phyloP scores from a whole-genome alignment of 2,797 vertebrate genomes.

The Dipus sagitta region DNA sequence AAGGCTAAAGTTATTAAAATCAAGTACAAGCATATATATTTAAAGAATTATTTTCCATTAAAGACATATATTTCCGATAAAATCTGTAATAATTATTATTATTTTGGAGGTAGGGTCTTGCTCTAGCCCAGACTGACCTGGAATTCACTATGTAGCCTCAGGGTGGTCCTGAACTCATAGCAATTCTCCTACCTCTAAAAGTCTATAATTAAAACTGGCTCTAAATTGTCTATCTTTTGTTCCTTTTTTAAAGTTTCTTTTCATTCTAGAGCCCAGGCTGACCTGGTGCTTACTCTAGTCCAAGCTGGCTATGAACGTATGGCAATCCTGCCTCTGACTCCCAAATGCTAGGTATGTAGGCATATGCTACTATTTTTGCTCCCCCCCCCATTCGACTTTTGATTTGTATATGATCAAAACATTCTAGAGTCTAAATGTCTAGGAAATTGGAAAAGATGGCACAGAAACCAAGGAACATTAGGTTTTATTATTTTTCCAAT shows the following conservation, averaged over 20 bases:
- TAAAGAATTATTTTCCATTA: conserved; percentile 24
- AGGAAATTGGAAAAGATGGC: not conserved
- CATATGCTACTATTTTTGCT: not conserved
- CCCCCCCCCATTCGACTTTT: not conserved
- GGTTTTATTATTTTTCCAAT: conserved; percentile 2
- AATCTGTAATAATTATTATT: no score
- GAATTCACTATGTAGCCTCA: no score
- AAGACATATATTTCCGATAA: not conserved
- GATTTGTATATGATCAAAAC: conserved; percentile 23
- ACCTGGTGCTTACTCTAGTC: not conserved
- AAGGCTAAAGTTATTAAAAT: conserved; percentile 31
- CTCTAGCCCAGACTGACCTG: no score
- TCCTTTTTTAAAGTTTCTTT: not conserved
- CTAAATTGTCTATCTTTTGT: not conserved
- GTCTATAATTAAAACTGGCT: conserved; percentile 37
- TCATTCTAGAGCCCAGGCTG: not conserved
- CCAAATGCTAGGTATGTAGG: not conserved
- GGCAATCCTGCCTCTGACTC: not conserved
- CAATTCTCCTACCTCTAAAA: not conserved
- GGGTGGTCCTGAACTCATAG: no score
- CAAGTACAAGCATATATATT: not conserved
- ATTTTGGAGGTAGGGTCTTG: no score
- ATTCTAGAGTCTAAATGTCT: not conserved
- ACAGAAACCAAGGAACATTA: conserved; percentile 33
- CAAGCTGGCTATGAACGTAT: not conserved